Base-by-base conservation (phyloP, 2,888 invertebrate genomes). In the Shargacucullia verbasci region DNA sequence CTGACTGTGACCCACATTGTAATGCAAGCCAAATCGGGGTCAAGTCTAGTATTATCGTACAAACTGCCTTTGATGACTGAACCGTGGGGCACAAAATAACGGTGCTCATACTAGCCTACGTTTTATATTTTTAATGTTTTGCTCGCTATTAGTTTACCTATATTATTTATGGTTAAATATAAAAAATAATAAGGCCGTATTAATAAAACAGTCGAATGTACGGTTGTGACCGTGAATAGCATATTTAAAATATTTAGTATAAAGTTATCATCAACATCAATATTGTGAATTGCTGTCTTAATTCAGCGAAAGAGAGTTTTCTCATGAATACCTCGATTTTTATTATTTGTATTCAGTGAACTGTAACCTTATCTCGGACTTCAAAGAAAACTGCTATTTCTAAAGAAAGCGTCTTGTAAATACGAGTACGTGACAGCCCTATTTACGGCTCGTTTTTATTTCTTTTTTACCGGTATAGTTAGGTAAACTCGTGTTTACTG, bases 1-100 rank as follows among this genome's bases (percentile, higher is more conserved):
- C 83, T 63, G 20, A 20, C 20, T 20, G 20, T 87, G 87, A 87
- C 88, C 88, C 61, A 86, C 55, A 86, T 86, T 69, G 75, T 78
- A 77, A 78, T 80, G 77, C 79, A 84, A 78, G 76, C 75, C 69
- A 78, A 81, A 83, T 81, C 71, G 66, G 70, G 81, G 81, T 76
- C 80, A 73, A 76, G 71, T 64, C 72, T 73, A 68, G 68, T 66
- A 75, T 73, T 79, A 59, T 35, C 37, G 69, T 76, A 60, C 57
- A 60, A 33, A 20, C 20, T 20, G 20, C 2, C 20, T 20, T 20
- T 20, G 20, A 20, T 20, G 20, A 4, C 20, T 20, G n/a, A n/a
- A n/a, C n/a, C 4, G 20, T 4, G 20, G 20, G 4, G 20, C 2
- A 3, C 4, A 20, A 20, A 3, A 4, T 4, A 20, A 2, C 20